Conservation (phyloP, 2,113 vertebrate species). For the Nothobranchius kuhntae region DNA sequence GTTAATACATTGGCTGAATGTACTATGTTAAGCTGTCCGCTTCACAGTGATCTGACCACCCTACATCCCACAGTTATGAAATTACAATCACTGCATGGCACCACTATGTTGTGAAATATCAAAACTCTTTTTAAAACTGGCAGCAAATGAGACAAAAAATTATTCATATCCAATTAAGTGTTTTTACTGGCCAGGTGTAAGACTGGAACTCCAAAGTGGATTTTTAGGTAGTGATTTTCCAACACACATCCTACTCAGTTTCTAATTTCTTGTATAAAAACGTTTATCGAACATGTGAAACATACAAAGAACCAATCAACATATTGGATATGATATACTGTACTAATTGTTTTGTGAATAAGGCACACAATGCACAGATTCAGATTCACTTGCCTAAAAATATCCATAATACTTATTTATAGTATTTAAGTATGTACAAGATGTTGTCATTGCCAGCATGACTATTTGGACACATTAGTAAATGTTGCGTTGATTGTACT, state of each 20-base stretch:
- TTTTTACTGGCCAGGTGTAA: constrained; percentile 28
- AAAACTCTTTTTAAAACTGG: constrained; percentile 45
- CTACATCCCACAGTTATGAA: constrained; percentile 66
- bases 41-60: constrained; percentile 61
- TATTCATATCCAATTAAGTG: constrained; percentile 21
- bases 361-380: constrained; percentile 99
- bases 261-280: constrained; percentile 46
- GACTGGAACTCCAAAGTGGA: constrained; percentile 63
- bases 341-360: constrained; percentile 85
- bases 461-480: constrained; percentile 83
- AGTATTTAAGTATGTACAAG: constrained; percentile 87
- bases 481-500: constrained; percentile 84
- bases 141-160: constrained; percentile 35
- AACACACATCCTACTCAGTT: constrained; percentile 38
- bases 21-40: constrained; percentile 47
- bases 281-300: constrained; percentile 48
- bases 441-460: constrained; percentile 94
- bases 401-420: constrained; percentile 89
- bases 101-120: constrained; percentile 61
- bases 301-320: constrained; percentile 85
- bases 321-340: constrained; percentile 76
- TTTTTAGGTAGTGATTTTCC: constrained; percentile 57
- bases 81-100: constrained; percentile 78
- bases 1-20: constrained; percentile 64
- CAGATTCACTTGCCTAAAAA: constrained; percentile 92